phyloP scores from a whole-genome alignment of 2,888 invertebrate genomes.

The Melinaea marsaeus region DNA sequence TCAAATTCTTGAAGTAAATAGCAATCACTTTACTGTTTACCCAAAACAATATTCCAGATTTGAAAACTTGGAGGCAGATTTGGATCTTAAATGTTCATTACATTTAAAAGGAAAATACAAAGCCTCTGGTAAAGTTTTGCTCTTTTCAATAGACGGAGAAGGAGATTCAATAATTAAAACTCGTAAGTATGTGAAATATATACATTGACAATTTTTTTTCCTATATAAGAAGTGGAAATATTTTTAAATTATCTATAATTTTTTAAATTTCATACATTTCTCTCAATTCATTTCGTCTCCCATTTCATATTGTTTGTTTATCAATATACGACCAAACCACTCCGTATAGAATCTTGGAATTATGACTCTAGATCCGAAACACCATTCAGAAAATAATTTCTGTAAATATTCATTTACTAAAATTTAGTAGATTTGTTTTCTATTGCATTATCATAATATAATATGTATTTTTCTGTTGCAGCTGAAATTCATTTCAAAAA shows the following conservation, averaged over 20 bases:
- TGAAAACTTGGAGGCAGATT: constrained; percentile 37
- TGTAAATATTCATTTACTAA: no score
- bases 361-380: no score
- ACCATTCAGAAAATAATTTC: no score
- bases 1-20: not conserved
- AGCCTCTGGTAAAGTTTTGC: constrained; percentile 51
- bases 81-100: constrained; percentile 49
- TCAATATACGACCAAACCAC: no score
- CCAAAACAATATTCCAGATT: constrained; percentile 39
- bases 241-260: not conserved
- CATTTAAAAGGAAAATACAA: constrained; percentile 55
- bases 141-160: constrained; percentile 56
- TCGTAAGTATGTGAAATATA: constrained; percentile 21
- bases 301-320: no score
- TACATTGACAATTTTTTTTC: not conserved
- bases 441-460: constrained; percentile 9
- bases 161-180: constrained; percentile 57
- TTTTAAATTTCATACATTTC: not conserved
- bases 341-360: no score
- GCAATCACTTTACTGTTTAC: not conserved
- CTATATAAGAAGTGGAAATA: not conserved
- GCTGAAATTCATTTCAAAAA: constrained; percentile 41
- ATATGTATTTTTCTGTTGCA: constrained; percentile 36
- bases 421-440: not conserved
- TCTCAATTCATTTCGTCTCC: no score